Percentiles rank a stretch among this genome's conserved stretches.
Evolutionary conservation across 2,113 vertebrate genomes (phyloP).

Genomic region (Sinocyclocheilus maitianheensis): DNA sequence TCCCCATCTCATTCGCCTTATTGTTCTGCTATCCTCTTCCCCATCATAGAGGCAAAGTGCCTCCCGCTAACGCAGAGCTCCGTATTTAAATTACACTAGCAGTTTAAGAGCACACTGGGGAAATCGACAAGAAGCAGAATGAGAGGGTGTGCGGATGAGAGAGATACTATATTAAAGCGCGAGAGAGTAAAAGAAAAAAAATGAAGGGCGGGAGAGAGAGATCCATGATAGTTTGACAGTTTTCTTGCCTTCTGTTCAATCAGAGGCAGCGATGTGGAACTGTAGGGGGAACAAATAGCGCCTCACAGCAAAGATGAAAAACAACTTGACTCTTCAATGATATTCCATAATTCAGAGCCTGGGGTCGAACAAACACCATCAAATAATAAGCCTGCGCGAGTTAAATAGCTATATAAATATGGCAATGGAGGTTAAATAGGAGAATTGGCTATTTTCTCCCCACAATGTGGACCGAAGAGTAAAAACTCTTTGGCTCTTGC

Average conservation of each 20-base stretch:
- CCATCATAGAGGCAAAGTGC: constrained; percentile 55
- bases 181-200: constrained; percentile 54
- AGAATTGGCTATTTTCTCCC: constrained; percentile 23
- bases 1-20: constrained; percentile 62
- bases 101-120: constrained; percentile 75
- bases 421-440: constrained; percentile 38
- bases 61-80: constrained; percentile 61
- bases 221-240: constrained; percentile 39
- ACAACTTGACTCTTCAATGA: constrained; percentile 36
- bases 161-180: constrained; percentile 54
- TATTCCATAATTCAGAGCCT: constrained; percentile 49
- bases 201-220: constrained; percentile 49
- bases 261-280: constrained; percentile 56
- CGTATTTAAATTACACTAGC: constrained; percentile 73
- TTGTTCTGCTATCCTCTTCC: constrained; percentile 56
- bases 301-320: constrained; percentile 54
- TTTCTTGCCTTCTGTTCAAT: constrained; percentile 48
- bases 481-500: constrained; percentile 14
- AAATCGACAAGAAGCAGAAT: constrained; percentile 61
- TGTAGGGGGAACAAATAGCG: constrained; percentile 46
- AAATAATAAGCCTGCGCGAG: constrained; percentile 36
- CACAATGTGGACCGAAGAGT: background rate
- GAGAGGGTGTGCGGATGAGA: constrained; percentile 49
- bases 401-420: constrained; percentile 50
- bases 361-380: constrained; percentile 42